Percentiles rank a stretch among this genome's conserved stretches.
phyloP scores from a whole-genome alignment of 1,140 invertebrate species.

The Meloidogyne floridensis region DNA sequence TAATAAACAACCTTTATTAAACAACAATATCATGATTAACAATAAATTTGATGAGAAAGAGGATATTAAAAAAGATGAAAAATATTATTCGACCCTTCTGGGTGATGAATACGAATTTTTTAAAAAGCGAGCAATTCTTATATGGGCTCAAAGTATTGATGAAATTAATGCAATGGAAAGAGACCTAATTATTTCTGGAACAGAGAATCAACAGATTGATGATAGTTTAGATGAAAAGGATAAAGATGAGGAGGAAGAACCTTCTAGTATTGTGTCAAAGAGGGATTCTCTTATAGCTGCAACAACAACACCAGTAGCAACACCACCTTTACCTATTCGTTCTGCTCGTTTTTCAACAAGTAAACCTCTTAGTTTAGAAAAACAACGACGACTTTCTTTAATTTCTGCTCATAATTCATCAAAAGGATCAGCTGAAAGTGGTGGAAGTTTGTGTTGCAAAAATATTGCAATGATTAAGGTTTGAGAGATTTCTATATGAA shows the following conservation, averaged over 20 bases:
- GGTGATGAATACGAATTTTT: conserved; percentile 17
- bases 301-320: too few species aligned
- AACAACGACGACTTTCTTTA: background rate
- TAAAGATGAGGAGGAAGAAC: background rate
- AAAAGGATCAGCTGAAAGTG: background rate
- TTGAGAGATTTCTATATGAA: background rate
- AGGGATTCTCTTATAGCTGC: background rate
- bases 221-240: background rate
- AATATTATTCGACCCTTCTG: background rate
- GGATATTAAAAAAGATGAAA: background rate
- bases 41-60: too few species aligned
- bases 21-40: background rate
- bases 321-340: background rate
- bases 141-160: conserved; percentile 19
- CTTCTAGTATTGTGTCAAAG: background rate
- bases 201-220: background rate
- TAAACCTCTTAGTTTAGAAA: conserved; percentile 1
- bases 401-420: background rate
- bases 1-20: background rate
- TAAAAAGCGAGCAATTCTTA: background rate
- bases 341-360: background rate
- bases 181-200: background rate
- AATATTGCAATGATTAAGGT: background rate
- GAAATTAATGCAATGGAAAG: conserved; percentile 20
- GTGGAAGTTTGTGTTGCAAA: background rate